phyloP scores from a whole-genome alignment of 2,888 invertebrate species.

The Phyllotreta cruciferae region DNA sequence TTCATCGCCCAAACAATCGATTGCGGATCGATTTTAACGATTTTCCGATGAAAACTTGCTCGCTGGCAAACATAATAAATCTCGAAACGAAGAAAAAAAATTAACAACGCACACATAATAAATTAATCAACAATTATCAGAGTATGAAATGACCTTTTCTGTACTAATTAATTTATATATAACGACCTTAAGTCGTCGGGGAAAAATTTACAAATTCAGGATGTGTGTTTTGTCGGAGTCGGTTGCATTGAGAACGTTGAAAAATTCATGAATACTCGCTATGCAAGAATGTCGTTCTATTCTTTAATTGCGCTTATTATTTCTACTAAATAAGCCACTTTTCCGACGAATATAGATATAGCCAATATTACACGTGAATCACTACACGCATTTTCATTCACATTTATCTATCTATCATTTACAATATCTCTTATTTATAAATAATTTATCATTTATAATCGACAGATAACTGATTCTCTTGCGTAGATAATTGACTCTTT shows the following conservation, averaged over 20 bases:
- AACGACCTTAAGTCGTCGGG: slow-evolving; percentile 43
- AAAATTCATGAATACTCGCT: slow-evolving; percentile 34
- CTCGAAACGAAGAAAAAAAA: slow-evolving; percentile 8
- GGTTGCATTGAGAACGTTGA: slow-evolving; percentile 40
- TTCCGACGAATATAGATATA: no score
- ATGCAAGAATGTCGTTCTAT: slow-evolving; percentile 29
- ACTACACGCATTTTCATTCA: no score
- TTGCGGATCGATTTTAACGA: no score
- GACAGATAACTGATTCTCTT: no score
- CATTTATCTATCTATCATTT: no score
- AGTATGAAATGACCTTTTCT: slow-evolving; percentile 46
- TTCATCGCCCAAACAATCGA: no score
- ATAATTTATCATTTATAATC: no score
- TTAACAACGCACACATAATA: slow-evolving; percentile 22
- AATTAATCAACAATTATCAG: slow-evolving; percentile 43
- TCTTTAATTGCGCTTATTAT: slow-evolving; percentile 18
- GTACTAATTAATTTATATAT: slow-evolving; percentile 45
- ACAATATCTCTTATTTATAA: no score
- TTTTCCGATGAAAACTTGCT: neutral
- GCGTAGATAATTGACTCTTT: no score
- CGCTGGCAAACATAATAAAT: neutral
- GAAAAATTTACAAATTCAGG: slow-evolving; percentile 46
- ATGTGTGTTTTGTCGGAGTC: slow-evolving; percentile 39
- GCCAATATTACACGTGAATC: no score
- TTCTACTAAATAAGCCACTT: no score